Percentiles rank a stretch among this genome's conserved stretches.
Evolutionary conservation across 2,888 invertebrate genomes (phyloP).

Genomic region (Callyntrura guangdongensis): DNA sequence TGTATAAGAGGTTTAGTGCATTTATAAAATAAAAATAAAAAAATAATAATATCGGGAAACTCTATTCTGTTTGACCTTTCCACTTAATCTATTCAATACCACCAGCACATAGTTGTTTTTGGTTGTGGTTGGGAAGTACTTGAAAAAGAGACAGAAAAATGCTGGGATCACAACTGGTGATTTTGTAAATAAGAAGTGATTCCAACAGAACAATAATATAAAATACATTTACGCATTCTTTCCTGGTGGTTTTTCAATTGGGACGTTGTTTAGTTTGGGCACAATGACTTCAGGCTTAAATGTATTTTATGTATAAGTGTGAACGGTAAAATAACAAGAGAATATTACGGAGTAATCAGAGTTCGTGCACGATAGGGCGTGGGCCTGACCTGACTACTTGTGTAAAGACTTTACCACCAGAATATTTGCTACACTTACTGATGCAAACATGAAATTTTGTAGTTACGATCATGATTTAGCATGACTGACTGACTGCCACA

Average conservation of each 20-base stretch:
- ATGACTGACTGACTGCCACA: slow-evolving; percentile 45
- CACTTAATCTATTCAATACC: slow-evolving; percentile 22
- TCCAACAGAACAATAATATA: not conserved
- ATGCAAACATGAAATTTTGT: not conserved
- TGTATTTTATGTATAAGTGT: not conserved
- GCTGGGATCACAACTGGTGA: not conserved
- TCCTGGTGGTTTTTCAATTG: slow-evolving; percentile 22
- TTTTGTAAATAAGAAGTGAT: not conserved
- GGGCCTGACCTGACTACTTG: slow-evolving; percentile 55
- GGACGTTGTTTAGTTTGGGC: not conserved
- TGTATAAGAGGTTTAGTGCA: slow-evolving; percentile 9
- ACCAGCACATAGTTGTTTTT: not conserved
- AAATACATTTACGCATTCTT: not conserved
- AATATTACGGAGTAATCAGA: slow-evolving; percentile 36
- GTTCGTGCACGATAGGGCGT: slow-evolving; percentile 62
- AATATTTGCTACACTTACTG: not conserved
- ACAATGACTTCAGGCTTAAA: slow-evolving; percentile 17
- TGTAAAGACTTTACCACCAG: not conserved
- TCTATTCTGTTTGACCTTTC: slow-evolving; percentile 61
- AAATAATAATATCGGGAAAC: slow-evolving; percentile 31
- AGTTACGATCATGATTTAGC: slow-evolving; percentile 54
- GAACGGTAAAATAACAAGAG: slow-evolving; percentile 39
- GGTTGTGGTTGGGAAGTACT: not conserved
- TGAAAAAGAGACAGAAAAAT: slow-evolving; percentile 2
- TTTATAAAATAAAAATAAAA: slow-evolving; percentile 47